phyloP scores from a whole-genome alignment of 2,797 vertebrate genomes.

The Oryzias sinensis region DNA sequence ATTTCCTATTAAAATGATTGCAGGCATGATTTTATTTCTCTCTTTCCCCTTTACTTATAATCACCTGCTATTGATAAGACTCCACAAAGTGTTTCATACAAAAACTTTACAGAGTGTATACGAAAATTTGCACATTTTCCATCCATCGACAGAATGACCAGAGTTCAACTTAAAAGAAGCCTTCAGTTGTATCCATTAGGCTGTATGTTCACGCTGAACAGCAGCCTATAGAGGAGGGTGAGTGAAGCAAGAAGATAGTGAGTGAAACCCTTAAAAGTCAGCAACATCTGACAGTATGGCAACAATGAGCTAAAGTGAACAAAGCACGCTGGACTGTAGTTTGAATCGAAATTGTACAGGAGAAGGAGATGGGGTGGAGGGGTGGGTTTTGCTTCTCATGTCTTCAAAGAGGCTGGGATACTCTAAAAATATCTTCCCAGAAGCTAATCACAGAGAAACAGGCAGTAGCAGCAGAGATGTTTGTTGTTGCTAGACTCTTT shows the following conservation, averaged over 20 bases:
- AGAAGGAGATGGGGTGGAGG: conserved; percentile 24
- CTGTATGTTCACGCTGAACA: conserved; percentile 2
- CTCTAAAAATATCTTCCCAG: conserved; percentile 75
- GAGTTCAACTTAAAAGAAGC: conserved; percentile 3
- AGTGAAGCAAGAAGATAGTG: conserved; percentile 18
- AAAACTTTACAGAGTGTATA: conserved; percentile 9
- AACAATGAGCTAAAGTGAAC: conserved; percentile 50
- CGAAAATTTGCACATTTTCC: conserved; percentile 5
- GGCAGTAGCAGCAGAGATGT: conserved; percentile 62
- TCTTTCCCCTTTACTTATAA: conserved; percentile 1
- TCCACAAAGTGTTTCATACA: conserved; percentile 4
- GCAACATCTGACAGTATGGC: conserved; percentile 29
- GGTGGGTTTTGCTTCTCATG: conserved; percentile 42
- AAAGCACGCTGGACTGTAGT: conserved; percentile 53
- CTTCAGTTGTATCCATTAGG: neutral
- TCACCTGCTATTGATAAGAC: conserved; percentile 9
- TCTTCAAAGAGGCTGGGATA: conserved; percentile 68
- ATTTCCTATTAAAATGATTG: conserved; percentile 33
- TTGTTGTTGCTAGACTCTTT: conserved; percentile 71
- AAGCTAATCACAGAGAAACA: conserved; percentile 66
- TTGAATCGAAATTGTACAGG: conserved; percentile 26
- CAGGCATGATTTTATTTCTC: conserved; percentile 3
- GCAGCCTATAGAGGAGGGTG: neutral
- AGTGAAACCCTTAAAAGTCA: conserved; percentile 39
- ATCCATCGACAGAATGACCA: neutral